Evolutionary conservation across 2,888 invertebrate genomes (phyloP), one percentile per base, ranked within the genome.

Genomic region (Eupithecia insigniata): DNA sequence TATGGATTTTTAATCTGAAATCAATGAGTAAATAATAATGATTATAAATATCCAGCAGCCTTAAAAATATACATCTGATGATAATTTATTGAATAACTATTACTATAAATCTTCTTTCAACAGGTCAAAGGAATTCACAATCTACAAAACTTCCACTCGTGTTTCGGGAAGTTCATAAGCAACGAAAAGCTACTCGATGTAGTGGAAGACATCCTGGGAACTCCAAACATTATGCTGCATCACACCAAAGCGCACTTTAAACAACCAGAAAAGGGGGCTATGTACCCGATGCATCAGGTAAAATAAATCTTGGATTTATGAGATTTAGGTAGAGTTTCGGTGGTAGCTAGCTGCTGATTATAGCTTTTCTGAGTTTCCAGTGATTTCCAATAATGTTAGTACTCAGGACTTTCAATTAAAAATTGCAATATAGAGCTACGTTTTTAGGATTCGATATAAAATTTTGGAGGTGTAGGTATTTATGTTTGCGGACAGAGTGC

Each of bases 241-340:
- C 95, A 95, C 81, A 95, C 95, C 1, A 95, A 95, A 81, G 95
- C 95, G 0, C 95, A 95, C 74, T 85, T 92, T 55, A 95, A 95
- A 76, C 95, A 95, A 0, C 95, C 95, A 2, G 94, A 93, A 71
- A 94, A 94, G 26, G 95, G 95, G 5, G 95, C 95, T 2, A 92
- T 95, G 0, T 96, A 95, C 77, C 92, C 95, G 1, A 95, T 95
- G 94, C 95, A 95, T 76, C 95, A 95, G 90, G 94, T 93, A 72
- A 28, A 51, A 65, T 22, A 36, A 69, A 34, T 18, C 22, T 32
- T 14, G 7, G 7, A 18, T 28, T 5, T 30, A n/a, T 46, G 12
- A 36, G 26, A 68, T 43, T 61, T 28, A 36, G 46, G 46, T n/a
- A 46, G 43, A 43, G n/a, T n/a, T n/a, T 46, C 46, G 43, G 43